phyloP scores from a whole-genome alignment of 1,140 invertebrate species.

The Manduca sexta region DNA sequence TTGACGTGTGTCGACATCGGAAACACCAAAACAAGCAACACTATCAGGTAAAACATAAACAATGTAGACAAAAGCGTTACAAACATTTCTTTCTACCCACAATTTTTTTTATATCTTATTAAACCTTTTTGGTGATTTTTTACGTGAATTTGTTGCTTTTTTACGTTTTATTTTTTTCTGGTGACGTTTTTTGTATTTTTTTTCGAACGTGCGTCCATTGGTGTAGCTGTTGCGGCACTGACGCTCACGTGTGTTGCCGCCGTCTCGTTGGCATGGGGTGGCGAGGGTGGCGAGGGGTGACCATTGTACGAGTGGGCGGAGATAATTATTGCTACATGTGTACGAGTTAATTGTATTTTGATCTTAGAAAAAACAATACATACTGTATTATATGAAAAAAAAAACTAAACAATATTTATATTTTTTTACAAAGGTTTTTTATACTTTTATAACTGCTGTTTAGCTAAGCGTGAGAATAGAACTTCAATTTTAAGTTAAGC shows the following conservation, averaged over 20 bases:
- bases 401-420: too few species aligned
- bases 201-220: constrained; percentile 1
- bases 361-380: too few species aligned
- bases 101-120: constrained; percentile 3
- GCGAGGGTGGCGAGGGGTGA: constrained; percentile 11
- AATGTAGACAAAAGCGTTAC: constrained; percentile 44
- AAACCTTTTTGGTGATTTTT: not conserved
- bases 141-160: not conserved
- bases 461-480: too few species aligned
- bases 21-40: constrained; percentile 55
- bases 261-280: constrained; percentile 10
- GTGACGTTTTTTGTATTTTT: not conserved
- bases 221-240: constrained; percentile 13
- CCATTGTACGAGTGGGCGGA: not conserved
- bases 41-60: constrained; percentile 61
- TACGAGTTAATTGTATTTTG: too few species aligned
- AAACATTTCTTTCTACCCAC: constrained; percentile 34
- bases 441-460: too few species aligned
- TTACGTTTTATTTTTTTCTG: not conserved
- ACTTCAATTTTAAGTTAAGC: too few species aligned
- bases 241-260: constrained; percentile 12
- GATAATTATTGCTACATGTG: not conserved
- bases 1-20: constrained; percentile 61
- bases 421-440: too few species aligned
- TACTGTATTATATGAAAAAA: too few species aligned